Evolutionary conservation across 1,140 invertebrate genomes (phyloP), one percentile per base, ranked within the genome.

Genomic region (Philaenus spumarius): DNA sequence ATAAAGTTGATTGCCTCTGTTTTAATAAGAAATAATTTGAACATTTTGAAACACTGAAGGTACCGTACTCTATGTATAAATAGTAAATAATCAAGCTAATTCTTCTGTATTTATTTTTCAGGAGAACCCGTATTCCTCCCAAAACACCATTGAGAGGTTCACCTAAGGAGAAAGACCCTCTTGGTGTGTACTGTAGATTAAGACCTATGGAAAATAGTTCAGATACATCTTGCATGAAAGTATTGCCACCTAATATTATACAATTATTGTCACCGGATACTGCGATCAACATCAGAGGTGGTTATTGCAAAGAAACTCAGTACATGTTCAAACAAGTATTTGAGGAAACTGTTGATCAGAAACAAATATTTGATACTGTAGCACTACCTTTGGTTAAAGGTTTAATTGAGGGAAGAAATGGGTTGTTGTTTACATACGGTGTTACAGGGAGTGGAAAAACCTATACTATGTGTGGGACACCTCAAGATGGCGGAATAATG

Each of bases 371-470:
- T 72, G 82, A 89, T 42, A 75, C 80, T 55, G 85, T 94, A n/a
- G 90, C 90, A 1, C 76, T 88, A 43, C 94, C 95, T 1, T 73
- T 98, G 2, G 84, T 98, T 0, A 82, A 90, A 67, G 85, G 87
- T 66, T 71, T 93, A 5, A 75, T 92, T 23, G 78, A 81, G 55
- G 89, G 87, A 40, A 88, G 87, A 72, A 97, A 97, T 79, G 90
- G 87, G 37, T 75, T 96, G 19, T 72, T 98, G 5, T 97, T 98
- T 70, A 93, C 94, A 0, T 98, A 98, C 72, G 95, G 96, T 20
- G 90, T 98, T 2, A 98, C 95, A 3, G 93, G 93, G 1, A 97
- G 94, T 62, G 96, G 96, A 0, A 92, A 98, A 77, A 98, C 96
- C 0, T 94, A 86, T 68, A 98, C 95, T 1, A 95, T 98, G 88